These are phyloP conservation scores for Rhysida immarginata DNA, from an alignment of 1,140 invertebrate genomes.

Conservation along the genomic window DNA sequence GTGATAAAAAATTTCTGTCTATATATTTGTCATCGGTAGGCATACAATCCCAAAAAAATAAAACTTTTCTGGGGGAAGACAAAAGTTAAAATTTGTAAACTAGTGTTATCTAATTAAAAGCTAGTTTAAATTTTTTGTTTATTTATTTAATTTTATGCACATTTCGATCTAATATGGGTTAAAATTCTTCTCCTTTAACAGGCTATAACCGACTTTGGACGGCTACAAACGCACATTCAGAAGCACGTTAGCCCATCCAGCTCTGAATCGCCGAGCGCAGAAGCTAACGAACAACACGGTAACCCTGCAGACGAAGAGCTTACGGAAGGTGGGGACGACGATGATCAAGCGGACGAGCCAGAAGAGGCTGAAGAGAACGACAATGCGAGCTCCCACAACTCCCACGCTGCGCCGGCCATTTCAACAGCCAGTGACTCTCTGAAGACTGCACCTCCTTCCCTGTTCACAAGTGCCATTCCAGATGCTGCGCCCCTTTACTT, in stretches of 20 bases:
- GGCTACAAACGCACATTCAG: constrained; percentile 48
- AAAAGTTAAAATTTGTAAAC: no score
- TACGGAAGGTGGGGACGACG: background rate
- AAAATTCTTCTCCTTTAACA: no score
- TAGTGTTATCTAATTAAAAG: no score
- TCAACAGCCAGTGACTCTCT: background rate
- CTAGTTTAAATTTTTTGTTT: no score
- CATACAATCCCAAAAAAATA: no score
- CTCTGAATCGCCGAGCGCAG: background rate
- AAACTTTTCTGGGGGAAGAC: no score
- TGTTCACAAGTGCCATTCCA: background rate
- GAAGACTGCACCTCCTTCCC: background rate
- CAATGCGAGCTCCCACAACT: background rate
- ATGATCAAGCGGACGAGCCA: background rate
- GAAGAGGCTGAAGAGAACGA: background rate
- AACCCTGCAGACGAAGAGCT: background rate
- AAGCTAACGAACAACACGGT: background rate
- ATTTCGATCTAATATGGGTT: no score
- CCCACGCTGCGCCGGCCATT: background rate
- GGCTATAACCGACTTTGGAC: no score
- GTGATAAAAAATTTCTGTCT: no score
- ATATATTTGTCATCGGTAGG: no score
- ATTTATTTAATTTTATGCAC: no score
- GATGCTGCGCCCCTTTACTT: background rate
- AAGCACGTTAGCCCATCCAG: constrained; percentile 49